Base-by-base conservation (phyloP, 2,888 invertebrate species). In the Temnothorax rugatulus region DNA sequence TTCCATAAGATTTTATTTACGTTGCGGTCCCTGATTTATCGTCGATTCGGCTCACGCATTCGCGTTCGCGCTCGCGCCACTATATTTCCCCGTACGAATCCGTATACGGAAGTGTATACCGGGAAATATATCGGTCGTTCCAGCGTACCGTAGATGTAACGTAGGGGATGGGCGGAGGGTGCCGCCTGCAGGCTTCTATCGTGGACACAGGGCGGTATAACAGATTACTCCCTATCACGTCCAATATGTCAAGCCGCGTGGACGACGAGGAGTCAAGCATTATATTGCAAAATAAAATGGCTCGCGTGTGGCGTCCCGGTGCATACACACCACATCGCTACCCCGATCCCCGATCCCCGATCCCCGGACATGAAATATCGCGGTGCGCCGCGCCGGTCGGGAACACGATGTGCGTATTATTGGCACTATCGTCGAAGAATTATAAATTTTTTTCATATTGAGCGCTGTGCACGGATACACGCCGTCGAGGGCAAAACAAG, bases 231-330 rank as follows among this genome's bases (percentile, higher is more conserved):
- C 85, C 82, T 90, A 90, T 90, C 90, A 84, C 88, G 90, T 84
- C 88, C 91, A 91, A 90, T 90, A 90, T 91, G 91, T 90, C 91
- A 88, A 82, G 74, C 79, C 38, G 84, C 73, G 77, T 81, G 87
- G 85, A 87, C 88, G 86, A 88, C 89, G 87, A 86, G 86, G 88
- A 90, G 90, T 89, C 90, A 83, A 87, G 90, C 86, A 88, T 89
- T 91, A 85, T 89, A 91, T 90, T 83, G 91, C 84, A 86, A 84
- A 90, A 91, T 90, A 90, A 90, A 90, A 90, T 89, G 87, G 85
- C 79, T 86, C 76, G 88, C 77, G 77, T 18, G 77, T 57, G 83
- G 21, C 50, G 85, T n/a, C 41, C 57, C 38, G 74, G 15, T 50
- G 47, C 38, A 74, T 73, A 44, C 59, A 57, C 74, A 38, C 50